Conservation (phyloP, 2,113 vertebrate genomes). For the Amphilophus citrinellus region DNA sequence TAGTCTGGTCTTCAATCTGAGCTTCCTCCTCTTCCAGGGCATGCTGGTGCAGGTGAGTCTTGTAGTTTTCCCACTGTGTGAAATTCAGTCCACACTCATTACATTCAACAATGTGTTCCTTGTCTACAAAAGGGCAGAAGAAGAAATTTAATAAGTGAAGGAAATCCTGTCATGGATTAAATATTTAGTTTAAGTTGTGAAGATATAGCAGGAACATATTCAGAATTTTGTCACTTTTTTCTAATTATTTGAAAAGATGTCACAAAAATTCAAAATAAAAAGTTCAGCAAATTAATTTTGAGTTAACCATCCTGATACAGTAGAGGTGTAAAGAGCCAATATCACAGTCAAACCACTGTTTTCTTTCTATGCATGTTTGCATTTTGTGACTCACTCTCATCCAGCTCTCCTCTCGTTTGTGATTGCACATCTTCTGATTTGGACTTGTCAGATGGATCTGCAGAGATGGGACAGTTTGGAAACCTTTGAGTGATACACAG, state of each 20-base stretch:
- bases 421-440: neutral
- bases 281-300: too few species aligned
- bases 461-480: neutral
- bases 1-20: neutral
- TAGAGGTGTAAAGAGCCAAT: conserved; percentile 49
- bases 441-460: neutral
- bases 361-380: neutral
- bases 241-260: too few species aligned
- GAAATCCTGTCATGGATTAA: neutral
- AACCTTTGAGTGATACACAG: neutral
- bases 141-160: neutral
- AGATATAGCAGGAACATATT: too few species aligned
- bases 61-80: conserved; percentile 16
- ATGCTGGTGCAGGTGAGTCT: conserved; percentile 66
- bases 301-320: neutral
- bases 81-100: conserved; percentile 70
- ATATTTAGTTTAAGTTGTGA: neutral
- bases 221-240: neutral
- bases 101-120: conserved; percentile 37
- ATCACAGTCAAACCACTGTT: conserved; percentile 68
- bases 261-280: too few species aligned
- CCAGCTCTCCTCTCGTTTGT: neutral
- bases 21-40: conserved; percentile 31
- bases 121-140: conserved; percentile 44
- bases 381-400: neutral